phyloP scores from a whole-genome alignment of 2,888 invertebrate genomes.

The Phyllotreta striolata region DNA sequence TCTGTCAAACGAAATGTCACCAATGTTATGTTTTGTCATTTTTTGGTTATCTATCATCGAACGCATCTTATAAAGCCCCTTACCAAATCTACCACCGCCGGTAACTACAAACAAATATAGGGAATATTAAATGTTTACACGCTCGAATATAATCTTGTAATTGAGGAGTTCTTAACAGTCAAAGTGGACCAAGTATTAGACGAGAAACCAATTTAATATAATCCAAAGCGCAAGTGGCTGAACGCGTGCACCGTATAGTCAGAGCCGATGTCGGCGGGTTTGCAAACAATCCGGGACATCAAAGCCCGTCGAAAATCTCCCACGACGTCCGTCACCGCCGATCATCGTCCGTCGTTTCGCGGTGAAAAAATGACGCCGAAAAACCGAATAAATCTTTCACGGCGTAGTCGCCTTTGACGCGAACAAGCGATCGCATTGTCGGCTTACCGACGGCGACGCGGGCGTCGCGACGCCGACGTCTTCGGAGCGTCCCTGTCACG shows the following conservation, averaged over 20 bases:
- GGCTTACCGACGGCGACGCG: slow-evolving; percentile 17
- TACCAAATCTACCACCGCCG: too few species aligned
- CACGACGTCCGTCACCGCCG: slow-evolving; percentile 26
- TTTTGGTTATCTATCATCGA: too few species aligned
- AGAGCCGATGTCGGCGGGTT: not conserved
- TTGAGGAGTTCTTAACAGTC: too few species aligned
- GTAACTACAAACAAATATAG: too few species aligned
- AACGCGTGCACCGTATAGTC: not conserved
- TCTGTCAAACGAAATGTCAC: too few species aligned
- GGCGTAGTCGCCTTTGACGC: slow-evolving; percentile 24
- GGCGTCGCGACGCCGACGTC: slow-evolving; percentile 26
- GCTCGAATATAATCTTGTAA: too few species aligned
- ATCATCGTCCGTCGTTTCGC: slow-evolving; percentile 23
- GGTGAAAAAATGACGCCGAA: slow-evolving; percentile 49
- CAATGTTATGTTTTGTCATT: too few species aligned
- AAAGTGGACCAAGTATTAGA: too few species aligned
- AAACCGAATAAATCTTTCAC: slow-evolving; percentile 50
- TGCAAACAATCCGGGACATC: not conserved
- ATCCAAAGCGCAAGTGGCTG: not conserved
- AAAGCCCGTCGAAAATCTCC: slow-evolving; percentile 18
- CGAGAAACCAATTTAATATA: too few species aligned
- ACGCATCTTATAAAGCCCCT: too few species aligned
- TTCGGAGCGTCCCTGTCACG: slow-evolving; percentile 23
- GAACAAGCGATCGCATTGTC: slow-evolving; percentile 29
- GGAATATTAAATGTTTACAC: too few species aligned